A percentile compares a stretch with the other conserved stretches of the same genome.
Evolutionary conservation across 2,888 invertebrate species (phyloP).

Genomic region (Drosophila prostipennis): DNA sequence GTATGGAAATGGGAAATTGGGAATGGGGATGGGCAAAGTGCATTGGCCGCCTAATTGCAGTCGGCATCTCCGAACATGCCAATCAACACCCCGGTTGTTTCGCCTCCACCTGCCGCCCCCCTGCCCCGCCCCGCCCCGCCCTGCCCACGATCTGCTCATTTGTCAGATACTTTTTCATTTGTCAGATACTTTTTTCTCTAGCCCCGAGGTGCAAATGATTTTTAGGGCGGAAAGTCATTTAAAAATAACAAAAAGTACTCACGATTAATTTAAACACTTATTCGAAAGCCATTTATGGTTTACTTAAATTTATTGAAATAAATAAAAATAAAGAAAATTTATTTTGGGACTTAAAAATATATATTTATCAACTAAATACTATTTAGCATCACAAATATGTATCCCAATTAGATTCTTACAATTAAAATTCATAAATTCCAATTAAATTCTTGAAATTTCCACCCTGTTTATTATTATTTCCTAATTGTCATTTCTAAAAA

Average conservation of each 20-base stretch:
- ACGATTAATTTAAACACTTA: too few species aligned
- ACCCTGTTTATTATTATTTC: too few species aligned
- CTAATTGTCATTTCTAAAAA: background rate
- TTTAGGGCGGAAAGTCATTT: conserved; percentile 5
- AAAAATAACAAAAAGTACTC: background rate
- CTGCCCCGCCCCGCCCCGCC: background rate
- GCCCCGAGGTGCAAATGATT: conserved; percentile 1
- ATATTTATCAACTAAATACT: too few species aligned
- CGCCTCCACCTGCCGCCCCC: conserved; percentile 3
- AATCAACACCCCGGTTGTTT: conserved; percentile 67
- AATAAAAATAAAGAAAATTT: too few species aligned
- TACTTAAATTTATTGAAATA: too few species aligned
- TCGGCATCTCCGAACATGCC: conserved; percentile 67
- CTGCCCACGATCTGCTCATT: conserved; percentile 4
- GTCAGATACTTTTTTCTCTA: conserved; percentile 35
- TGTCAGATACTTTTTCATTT: conserved; percentile 23
- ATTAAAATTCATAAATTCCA: too few species aligned
- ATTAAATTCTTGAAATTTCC: too few species aligned
- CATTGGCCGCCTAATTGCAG: conserved; percentile 76
- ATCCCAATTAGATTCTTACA: too few species aligned
- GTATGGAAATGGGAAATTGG: background rate
- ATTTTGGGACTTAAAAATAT: too few species aligned
- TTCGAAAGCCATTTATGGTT: too few species aligned
- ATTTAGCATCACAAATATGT: too few species aligned
- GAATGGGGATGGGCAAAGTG: conserved; percentile 46